Conservation (phyloP, 92 coral and sea anemone species). For the Umimayanthus chanpuru region DNA sequence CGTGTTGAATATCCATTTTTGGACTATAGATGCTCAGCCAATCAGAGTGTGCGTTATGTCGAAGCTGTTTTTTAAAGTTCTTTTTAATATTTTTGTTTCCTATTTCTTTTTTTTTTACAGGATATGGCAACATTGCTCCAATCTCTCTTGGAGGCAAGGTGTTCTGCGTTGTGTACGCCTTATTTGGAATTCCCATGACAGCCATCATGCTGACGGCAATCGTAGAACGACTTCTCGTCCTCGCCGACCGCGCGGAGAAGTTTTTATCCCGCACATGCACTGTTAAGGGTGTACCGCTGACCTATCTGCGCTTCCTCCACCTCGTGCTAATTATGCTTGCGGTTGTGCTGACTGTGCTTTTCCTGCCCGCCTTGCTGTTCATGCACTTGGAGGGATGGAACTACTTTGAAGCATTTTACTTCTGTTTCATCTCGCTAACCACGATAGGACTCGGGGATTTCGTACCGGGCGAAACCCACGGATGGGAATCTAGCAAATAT, state of each 20-base stretch:
- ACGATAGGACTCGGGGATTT: slow-evolving; percentile 98
- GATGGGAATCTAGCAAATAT: slow-evolving; percentile 79
- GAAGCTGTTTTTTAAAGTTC: too few relatives aligned
- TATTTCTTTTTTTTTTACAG: slow-evolving; percentile 48
- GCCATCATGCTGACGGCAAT: slow-evolving; percentile 97
- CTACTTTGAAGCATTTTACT: slow-evolving; percentile 95
- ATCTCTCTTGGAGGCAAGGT: slow-evolving; percentile 90
- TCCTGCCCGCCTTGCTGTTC: slow-evolving; percentile 89
- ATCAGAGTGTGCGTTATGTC: background rate
- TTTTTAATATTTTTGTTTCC: background rate
- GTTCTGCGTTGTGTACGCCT: slow-evolving; percentile 92
- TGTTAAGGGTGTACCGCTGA: slow-evolving; percentile 83
- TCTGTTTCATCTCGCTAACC: slow-evolving; percentile 95
- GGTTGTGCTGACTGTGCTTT: slow-evolving; percentile 65
- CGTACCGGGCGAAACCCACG: slow-evolving; percentile 90
- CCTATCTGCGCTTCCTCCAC: slow-evolving; percentile 84
- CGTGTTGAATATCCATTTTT: background rate
- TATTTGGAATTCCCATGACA: slow-evolving; percentile 99
- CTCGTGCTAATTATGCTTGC: slow-evolving; percentile 74
- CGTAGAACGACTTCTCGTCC: slow-evolving; percentile 86
- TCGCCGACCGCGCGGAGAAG: slow-evolving; percentile 72
- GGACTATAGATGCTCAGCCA: too few relatives aligned
- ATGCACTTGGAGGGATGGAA: slow-evolving; percentile 85
- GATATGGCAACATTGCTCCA: slow-evolving; percentile 97
- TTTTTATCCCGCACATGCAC: slow-evolving; percentile 68